Evolutionary conservation across 2,888 invertebrate genomes (phyloP).

Genomic region (Lasioglossum leucozonium): DNA sequence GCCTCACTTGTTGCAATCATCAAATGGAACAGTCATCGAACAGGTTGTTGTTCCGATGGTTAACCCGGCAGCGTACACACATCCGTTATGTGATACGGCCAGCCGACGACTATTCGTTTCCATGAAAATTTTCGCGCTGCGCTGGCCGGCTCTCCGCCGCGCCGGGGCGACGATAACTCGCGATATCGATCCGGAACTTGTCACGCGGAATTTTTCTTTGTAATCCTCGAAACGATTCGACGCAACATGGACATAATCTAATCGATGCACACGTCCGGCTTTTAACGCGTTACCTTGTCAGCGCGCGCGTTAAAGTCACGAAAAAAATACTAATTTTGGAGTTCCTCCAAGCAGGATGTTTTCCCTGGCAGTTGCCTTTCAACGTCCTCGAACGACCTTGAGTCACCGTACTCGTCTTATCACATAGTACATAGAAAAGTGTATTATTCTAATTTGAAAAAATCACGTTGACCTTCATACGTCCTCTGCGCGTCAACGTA

Average conservation of each 20-base stretch:
- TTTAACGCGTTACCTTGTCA: not conserved
- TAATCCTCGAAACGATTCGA: not conserved
- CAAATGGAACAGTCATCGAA: slow-evolving; percentile 83
- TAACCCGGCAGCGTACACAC: slow-evolving; percentile 60
- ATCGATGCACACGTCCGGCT: not conserved
- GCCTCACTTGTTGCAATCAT: slow-evolving; percentile 83
- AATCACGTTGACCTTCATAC: too few species aligned
- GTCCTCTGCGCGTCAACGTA: too few species aligned
- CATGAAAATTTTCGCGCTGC: slow-evolving; percentile 60
- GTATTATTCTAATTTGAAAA: too few species aligned
- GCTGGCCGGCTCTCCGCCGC: slow-evolving; percentile 8
- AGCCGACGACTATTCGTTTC: slow-evolving; percentile 66
- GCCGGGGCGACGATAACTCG: slow-evolving; percentile 25
- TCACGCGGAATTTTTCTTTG: not conserved
- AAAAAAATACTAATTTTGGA: too few species aligned
- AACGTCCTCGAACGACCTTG: too few species aligned
- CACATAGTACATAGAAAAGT: too few species aligned
- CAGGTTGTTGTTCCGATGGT: slow-evolving; percentile 80
- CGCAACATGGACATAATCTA: not conserved
- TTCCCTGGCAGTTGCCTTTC: too few species aligned
- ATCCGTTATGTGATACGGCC: slow-evolving; percentile 54
- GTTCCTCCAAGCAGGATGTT: too few species aligned
- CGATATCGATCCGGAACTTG: slow-evolving; percentile 16
- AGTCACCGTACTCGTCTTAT: too few species aligned
- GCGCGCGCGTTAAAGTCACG: not conserved